Base-by-base conservation (phyloP, 2,113 vertebrate species). In the Phyllopteryx taeniolatus region DNA sequence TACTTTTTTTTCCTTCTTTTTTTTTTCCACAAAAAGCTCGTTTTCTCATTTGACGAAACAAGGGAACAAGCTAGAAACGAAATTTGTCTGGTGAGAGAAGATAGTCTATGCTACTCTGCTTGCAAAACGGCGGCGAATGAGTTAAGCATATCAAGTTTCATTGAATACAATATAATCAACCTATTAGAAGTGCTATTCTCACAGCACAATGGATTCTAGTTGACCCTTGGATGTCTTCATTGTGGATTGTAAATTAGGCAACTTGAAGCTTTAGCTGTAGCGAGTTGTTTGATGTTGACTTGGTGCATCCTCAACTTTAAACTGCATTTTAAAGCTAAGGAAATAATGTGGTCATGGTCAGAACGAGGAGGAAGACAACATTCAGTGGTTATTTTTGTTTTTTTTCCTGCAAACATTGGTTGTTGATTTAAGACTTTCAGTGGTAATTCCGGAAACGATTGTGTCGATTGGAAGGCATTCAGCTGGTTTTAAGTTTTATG, bases 401-500 rank as follows among this genome's bases (percentile, higher is more conserved):
- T 78, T 35, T 67, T 60, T 69, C 64, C 11, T 64, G 27, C 42
- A 70, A 80, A 68, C n/a, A 44, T 62, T 51, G 27, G 51, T 72
- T 77, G 67, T 80, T 80, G 77, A 76, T 79, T 72, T 31, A 73
- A 72, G 67, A 76, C 68, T 79, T 46, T 84, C 49, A 44, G 61
- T 59, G 64, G 72, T 73, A 79, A 68, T 78, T 81, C 14, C 69
- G 74, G 68, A 79, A 73, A 54, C 57, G 67, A 78, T 53, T 53
- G 57, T 82, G 72, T 85, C 75, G 71, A 73, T 73, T 84, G 81
- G 65, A 78, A 82, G 68, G 74, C 73, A 51, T 85, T 78, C 68
- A 73, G 49, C 75, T 79, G 77, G 76, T 75, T 76, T 85, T 74
- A 84, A n/a, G 31, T 57, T 42, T 56, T 83, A 66, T 81, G 72